A percentile compares a stretch with the other conserved stretches of the same genome.
Conservation (phyloP, 2,888 invertebrate genomes). For the Troilus luridus region DNA sequence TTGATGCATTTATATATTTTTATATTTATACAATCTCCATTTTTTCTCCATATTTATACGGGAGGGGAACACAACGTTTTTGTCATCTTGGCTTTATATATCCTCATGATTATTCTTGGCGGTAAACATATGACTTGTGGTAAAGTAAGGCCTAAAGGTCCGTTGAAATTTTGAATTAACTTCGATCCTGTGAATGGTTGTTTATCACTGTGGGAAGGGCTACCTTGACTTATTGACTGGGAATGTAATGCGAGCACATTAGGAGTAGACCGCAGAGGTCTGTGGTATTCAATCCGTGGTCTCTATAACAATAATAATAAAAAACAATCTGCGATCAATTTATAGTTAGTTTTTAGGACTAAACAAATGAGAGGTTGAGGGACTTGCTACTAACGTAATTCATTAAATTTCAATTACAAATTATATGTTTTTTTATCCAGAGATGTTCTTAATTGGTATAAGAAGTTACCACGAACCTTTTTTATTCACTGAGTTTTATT, state of each 20-base stretch:
- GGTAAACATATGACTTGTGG: neutral
- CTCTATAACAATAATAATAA: neutral
- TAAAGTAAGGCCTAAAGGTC: neutral
- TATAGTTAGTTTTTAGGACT: neutral
- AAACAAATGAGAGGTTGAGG: neutral
- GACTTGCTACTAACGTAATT: too few relatives aligned
- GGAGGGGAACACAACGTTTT: too few relatives aligned
- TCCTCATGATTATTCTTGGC: too few relatives aligned
- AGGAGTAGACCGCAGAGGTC: neutral
- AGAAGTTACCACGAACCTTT: too few relatives aligned
- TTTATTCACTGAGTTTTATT: too few relatives aligned
- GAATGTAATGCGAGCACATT: neutral
- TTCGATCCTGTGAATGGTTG: neutral
- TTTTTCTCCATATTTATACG: too few relatives aligned
- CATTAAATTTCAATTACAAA: too few relatives aligned
- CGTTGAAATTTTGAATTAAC: neutral
- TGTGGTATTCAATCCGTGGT: neutral
- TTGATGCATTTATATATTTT: too few relatives aligned
- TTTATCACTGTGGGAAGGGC: neutral
- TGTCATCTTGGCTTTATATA: too few relatives aligned
- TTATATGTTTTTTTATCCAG: too few relatives aligned
- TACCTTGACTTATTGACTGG: neutral
- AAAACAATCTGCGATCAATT: neutral
- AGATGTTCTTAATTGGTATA: too few relatives aligned
- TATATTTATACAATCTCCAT: too few relatives aligned